Percentiles rank a stretch among this genome's conserved stretches.
Conservation (phyloP, 2,797 vertebrate species). For the Emys orbicularis region DNA sequence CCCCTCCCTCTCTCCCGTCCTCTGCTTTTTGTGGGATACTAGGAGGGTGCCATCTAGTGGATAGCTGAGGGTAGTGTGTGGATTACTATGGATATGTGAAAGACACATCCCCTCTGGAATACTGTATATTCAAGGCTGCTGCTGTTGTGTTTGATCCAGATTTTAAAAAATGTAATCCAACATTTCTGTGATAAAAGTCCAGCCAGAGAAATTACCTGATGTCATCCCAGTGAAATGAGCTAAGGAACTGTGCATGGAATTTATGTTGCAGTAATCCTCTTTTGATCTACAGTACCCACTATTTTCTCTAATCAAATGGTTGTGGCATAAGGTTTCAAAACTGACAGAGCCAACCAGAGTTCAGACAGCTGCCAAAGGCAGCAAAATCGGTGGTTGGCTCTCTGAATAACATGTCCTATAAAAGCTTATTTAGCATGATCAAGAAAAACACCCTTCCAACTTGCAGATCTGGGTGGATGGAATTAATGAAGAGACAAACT, state of each 20-base stretch:
- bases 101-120: fast-evolving
- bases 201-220: conserved; percentile 28
- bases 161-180: conserved; percentile 5
- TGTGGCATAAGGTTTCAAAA: conserved; percentile 53
- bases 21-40: neutral
- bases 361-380: conserved; percentile 30
- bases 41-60: neutral
- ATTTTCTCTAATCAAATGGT: conserved; percentile 52
- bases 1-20: neutral
- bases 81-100: conserved; percentile 16
- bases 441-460: neutral
- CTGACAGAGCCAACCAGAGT: neutral
- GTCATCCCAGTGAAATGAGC: neutral
- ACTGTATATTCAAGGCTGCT: neutral
- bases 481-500: neutral
- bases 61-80: neutral
- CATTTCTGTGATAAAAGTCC: conserved; percentile 4
- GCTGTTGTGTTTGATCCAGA: neutral
- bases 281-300: conserved; percentile 37
- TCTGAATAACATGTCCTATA: neutral
- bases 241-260: neutral
- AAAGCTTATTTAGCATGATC: conserved; percentile 17
- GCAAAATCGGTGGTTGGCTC: conserved; percentile 20
- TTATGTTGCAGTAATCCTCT: conserved; percentile 16
- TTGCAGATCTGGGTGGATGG: neutral